Conservation (phyloP, 1,140 invertebrate species). For the Nixonia krombeini region DNA sequence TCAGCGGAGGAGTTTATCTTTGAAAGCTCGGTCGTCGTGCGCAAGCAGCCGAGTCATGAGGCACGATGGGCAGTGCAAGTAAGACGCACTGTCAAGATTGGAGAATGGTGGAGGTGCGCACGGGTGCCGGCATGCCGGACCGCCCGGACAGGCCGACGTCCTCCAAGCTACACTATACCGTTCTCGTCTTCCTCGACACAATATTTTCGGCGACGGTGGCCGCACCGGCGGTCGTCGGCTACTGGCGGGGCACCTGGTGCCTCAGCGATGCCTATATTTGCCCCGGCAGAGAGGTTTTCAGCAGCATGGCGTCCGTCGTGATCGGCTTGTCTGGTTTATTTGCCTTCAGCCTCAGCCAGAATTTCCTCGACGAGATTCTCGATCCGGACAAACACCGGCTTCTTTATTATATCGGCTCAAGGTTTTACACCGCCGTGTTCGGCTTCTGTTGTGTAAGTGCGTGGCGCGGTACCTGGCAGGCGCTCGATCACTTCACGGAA, state of each 20-base stretch:
- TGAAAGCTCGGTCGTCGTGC: slow-evolving; percentile 22
- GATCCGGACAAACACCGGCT: slow-evolving; percentile 79
- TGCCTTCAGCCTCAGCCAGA: slow-evolving; percentile 78
- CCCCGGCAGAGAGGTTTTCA: slow-evolving; percentile 73
- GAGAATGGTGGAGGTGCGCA: slow-evolving; percentile 64
- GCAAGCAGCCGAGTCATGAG: slow-evolving; percentile 40
- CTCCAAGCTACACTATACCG: slow-evolving; percentile 70
- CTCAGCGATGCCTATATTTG: slow-evolving; percentile 82
- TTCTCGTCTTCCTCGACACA: slow-evolving; percentile 79
- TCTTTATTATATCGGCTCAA: slow-evolving; percentile 79
- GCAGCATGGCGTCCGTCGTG: slow-evolving; percentile 76
- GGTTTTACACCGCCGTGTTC: slow-evolving; percentile 82
- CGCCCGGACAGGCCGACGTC: slow-evolving; percentile 53
- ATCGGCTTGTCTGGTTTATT: slow-evolving; percentile 80
- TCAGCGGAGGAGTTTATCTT: slow-evolving; percentile 13
- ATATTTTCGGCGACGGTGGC: slow-evolving; percentile 80
- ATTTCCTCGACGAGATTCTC: slow-evolving; percentile 74
- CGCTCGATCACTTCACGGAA: slow-evolving; percentile 80
- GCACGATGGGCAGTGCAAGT: slow-evolving; percentile 39
- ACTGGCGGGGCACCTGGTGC: slow-evolving; percentile 89
- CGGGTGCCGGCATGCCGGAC: slow-evolving; percentile 58
- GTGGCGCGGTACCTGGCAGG: slow-evolving; percentile 86
- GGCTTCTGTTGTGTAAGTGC: slow-evolving; percentile 86
- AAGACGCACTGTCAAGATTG: slow-evolving; percentile 50
- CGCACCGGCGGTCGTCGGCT: slow-evolving; percentile 84